phyloP scores from a whole-genome alignment of 2,888 invertebrate species.

The Vanessa cardui region DNA sequence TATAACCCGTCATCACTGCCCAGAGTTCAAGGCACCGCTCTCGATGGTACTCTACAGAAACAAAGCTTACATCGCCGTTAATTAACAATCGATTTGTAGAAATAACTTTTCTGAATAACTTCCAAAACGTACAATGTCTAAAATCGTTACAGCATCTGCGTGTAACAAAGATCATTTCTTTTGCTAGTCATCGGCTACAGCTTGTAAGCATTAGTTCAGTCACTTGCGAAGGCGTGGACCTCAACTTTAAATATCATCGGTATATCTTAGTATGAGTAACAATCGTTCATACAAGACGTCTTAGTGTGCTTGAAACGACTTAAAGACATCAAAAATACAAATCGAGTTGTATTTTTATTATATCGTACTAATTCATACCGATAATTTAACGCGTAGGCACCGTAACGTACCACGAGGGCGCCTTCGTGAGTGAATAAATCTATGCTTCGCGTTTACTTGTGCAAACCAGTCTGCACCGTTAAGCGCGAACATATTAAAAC shows the following conservation, averaged over 20 bases:
- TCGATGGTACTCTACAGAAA: constrained; percentile 1
- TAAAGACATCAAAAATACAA: too few relatives aligned
- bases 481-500: neutral
- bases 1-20: constrained; percentile 1
- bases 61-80: constrained; percentile 2
- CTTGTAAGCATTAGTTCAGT: neutral
- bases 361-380: too few relatives aligned
- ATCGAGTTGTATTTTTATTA: too few relatives aligned
- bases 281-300: too few relatives aligned
- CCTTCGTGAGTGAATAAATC: too few relatives aligned
- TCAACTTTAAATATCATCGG: too few relatives aligned
- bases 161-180: neutral
- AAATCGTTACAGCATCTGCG: neutral
- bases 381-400: too few relatives aligned
- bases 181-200: neutral
- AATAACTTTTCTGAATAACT: neutral
- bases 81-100: constrained; percentile 3
- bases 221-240: too few relatives aligned
- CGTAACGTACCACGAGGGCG: too few relatives aligned
- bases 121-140: neutral
- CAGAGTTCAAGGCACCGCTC: constrained; percentile 3
- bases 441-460: neutral
- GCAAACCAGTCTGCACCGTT: neutral
- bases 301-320: too few relatives aligned
- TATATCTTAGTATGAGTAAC: too few relatives aligned